Conservation (phyloP, 1,140 invertebrate species). For the Ceratoteleas bidentatus region DNA sequence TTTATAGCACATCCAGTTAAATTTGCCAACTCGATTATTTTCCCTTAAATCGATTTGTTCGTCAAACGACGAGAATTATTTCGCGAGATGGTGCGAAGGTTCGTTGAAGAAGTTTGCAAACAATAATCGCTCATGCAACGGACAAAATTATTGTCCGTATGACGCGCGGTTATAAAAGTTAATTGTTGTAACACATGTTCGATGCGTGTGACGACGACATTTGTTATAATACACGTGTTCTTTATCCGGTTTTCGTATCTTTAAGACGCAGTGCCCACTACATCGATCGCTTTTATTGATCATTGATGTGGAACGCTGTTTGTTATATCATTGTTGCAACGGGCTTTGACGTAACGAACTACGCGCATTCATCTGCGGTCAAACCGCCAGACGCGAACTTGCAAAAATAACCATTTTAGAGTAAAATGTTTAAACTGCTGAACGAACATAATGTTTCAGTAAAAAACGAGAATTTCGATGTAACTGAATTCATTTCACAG, state of each 20-base stretch:
- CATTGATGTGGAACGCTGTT: constrained; percentile 20
- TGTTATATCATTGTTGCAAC: constrained; percentile 19
- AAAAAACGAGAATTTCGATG: no score
- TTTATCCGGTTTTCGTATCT: constrained; percentile 26
- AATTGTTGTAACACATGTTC: constrained; percentile 36
- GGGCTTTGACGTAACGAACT: constrained; percentile 2
- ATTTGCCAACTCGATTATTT: no score
- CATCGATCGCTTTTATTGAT: constrained; percentile 36
- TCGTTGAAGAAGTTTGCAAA: constrained; percentile 11
- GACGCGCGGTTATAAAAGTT: constrained; percentile 23
- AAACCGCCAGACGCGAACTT: background rate
- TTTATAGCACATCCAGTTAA: no score
- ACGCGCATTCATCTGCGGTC: constrained; percentile 3
- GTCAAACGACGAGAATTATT: background rate
- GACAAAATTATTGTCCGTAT: constrained; percentile 5
- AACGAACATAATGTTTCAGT: no score
- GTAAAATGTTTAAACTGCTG: no score
- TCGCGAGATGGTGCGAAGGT: no score
- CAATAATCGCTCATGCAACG: constrained; percentile 10
- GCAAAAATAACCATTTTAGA: no score
- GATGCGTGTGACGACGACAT: constrained; percentile 17
- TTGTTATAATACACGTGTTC: constrained; percentile 42
- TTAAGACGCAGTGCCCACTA: constrained; percentile 31
- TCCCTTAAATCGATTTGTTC: background rate
- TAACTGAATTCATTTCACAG: no score